Percentiles rank a stretch among this genome's conserved stretches.
These are phyloP conservation scores for Notodonta dromedarius DNA, from an alignment of 2,888 invertebrate species.

Conservation along the genomic window DNA sequence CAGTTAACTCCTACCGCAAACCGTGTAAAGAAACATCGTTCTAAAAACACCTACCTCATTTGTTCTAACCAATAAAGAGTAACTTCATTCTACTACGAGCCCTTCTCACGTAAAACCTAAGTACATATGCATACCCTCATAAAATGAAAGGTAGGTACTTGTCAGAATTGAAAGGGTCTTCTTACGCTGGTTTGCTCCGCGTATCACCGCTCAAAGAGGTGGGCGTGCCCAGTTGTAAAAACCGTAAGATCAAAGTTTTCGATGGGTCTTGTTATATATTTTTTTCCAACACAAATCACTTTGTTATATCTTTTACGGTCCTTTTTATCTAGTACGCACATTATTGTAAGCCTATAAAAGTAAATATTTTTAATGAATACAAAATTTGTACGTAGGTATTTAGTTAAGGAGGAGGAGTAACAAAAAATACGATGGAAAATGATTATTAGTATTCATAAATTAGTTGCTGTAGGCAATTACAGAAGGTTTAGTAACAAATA, in stretches of 20 bases:
- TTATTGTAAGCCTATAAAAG: not conserved
- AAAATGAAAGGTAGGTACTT: constrained; percentile 4
- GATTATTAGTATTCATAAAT: too few relatives aligned
- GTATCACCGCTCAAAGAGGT: constrained; percentile 65
- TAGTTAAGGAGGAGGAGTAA: too few relatives aligned
- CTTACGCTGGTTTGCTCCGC: constrained; percentile 34
- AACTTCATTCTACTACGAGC: not conserved
- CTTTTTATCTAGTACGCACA: not conserved
- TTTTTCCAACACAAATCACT: constrained; percentile 50
- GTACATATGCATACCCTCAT: constrained; percentile 1
- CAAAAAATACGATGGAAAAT: too few relatives aligned
- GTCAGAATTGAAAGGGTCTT: constrained; percentile 16
- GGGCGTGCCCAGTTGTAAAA: constrained; percentile 67
- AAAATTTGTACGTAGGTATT: too few relatives aligned
- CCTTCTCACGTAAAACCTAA: not conserved
- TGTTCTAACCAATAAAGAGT: not conserved
- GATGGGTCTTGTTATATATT: constrained; percentile 41
- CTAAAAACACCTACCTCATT: too few relatives aligned
- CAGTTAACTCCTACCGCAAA: too few relatives aligned
- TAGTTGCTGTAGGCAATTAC: too few relatives aligned
- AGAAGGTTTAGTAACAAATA: too few relatives aligned
- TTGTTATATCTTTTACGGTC: constrained; percentile 29
- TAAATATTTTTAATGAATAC: not conserved
- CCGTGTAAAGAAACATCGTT: too few relatives aligned
- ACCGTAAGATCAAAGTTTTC: constrained; percentile 66